phyloP scores from a whole-genome alignment of 1,140 invertebrate species.

The Pygmarrhopalites habei region DNA sequence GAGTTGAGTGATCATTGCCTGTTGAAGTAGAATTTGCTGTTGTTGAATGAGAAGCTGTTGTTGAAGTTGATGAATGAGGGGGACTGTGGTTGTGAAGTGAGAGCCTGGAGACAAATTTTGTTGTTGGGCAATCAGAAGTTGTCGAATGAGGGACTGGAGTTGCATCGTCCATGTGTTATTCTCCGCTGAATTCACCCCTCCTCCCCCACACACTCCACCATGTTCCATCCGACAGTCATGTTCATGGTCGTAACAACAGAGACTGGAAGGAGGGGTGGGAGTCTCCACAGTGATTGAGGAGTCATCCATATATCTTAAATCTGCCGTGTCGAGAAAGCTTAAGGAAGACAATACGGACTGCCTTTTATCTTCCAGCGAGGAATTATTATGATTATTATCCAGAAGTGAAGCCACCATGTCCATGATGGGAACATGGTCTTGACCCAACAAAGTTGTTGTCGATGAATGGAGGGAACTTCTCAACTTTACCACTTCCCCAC shows the following conservation, averaged over 20 bases:
- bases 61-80: constrained; percentile 42
- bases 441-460: constrained; percentile 36
- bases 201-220: too few species aligned
- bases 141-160: constrained; percentile 35
- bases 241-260: too few species aligned
- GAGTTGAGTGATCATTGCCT: constrained; percentile 47
- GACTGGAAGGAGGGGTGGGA: constrained; percentile 36
- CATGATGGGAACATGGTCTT: constrained; percentile 24
- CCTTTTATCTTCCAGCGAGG: constrained; percentile 49
- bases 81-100: constrained; percentile 29
- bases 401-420: constrained; percentile 43
- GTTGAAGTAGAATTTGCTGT: constrained; percentile 46
- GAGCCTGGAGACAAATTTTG: constrained; percentile 36
- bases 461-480: constrained; percentile 33
- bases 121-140: constrained; percentile 37
- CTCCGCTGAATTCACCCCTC: constrained; percentile 8
- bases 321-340: constrained; percentile 61
- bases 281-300: constrained; percentile 65
- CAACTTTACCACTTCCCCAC: too few species aligned
- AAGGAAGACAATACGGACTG: constrained; percentile 60
- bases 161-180: constrained; percentile 29
- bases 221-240: too few species aligned
- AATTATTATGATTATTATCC: constrained; percentile 43
- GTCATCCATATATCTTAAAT: constrained; percentile 81
- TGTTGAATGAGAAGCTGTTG: constrained; percentile 40